These are phyloP conservation scores for Tyto alba DNA, from an alignment of 2,113 vertebrate species.

Conservation along the genomic window DNA sequence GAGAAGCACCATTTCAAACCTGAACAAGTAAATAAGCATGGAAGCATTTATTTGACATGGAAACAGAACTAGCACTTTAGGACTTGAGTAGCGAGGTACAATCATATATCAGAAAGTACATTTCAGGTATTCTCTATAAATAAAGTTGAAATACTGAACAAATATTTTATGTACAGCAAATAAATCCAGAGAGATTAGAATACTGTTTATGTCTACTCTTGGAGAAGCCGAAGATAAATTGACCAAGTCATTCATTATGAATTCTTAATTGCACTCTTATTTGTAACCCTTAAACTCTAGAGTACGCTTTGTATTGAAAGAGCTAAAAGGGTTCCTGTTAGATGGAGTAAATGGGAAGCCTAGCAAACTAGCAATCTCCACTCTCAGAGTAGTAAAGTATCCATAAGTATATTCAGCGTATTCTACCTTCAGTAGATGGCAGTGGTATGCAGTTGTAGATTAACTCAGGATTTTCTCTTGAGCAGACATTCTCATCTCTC, in stretches of 20 bases:
- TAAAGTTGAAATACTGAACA: background rate
- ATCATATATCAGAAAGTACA: background rate
- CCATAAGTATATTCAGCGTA: background rate
- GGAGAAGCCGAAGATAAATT: background rate
- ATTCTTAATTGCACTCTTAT: background rate
- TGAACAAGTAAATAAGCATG: background rate
- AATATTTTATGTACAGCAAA: background rate
- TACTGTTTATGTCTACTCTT: background rate
- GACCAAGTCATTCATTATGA: background rate
- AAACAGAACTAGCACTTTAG: background rate
- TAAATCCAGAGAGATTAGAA: background rate
- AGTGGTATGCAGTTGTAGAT: slow-evolving; percentile 38
- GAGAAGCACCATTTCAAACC: background rate
- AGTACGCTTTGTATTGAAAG: background rate
- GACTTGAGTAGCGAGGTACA: background rate
- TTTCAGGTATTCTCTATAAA: background rate
- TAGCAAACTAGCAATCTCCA: background rate
- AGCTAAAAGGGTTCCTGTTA: background rate
- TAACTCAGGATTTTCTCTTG: slow-evolving; percentile 14
- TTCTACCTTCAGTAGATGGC: slow-evolving; percentile 45
- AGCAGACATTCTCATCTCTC: background rate
- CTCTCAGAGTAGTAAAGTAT: background rate
- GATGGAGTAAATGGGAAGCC: background rate
- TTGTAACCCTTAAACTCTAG: background rate
- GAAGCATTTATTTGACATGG: background rate